A percentile compares a stretch with the other conserved stretches of the same genome.
Evolutionary conservation across 2,888 invertebrate genomes (phyloP).

Genomic region (Lamproptera curius): DNA sequence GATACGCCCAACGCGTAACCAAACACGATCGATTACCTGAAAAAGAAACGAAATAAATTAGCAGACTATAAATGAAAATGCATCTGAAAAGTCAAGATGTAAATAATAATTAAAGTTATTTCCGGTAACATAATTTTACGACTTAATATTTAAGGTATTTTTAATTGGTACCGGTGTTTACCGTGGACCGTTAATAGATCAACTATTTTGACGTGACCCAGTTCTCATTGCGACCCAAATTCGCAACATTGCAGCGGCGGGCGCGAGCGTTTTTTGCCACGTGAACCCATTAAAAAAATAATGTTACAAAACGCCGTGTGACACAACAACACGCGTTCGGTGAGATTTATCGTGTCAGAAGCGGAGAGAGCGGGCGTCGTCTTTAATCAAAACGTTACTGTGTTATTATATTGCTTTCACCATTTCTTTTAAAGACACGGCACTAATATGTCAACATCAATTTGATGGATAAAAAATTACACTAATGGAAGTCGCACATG

Average conservation of each 20-base stretch:
- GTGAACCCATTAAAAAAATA: slow-evolving; percentile 54
- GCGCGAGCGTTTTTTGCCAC: slow-evolving; percentile 42
- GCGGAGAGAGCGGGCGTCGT: slow-evolving; percentile 49
- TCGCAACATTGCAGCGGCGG: slow-evolving; percentile 57
- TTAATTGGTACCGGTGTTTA: slow-evolving; percentile 72
- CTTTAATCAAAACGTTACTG: slow-evolving; percentile 44
- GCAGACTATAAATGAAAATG: no score
- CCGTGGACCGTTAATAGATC: slow-evolving; percentile 53
- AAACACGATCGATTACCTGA: slow-evolving; percentile 53
- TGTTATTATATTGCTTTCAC: slow-evolving; percentile 26
- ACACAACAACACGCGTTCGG: slow-evolving; percentile 55
- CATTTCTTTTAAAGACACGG: no score
- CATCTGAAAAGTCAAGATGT: no score
- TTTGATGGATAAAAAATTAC: neutral
- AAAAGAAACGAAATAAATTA: slow-evolving; percentile 42
- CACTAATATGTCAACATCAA: neutral
- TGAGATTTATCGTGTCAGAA: slow-evolving; percentile 52
- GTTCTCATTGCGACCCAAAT: slow-evolving; percentile 64
- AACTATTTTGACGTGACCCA: slow-evolving; percentile 69
- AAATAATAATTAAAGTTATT: no score
- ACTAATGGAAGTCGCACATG: slow-evolving; percentile 35
- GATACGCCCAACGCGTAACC: slow-evolving; percentile 30
- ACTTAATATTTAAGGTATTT: slow-evolving; percentile 39
- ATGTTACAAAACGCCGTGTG: slow-evolving; percentile 62
- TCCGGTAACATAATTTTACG: slow-evolving; percentile 30